Conservation (phyloP, 2,797 vertebrate genomes). For the Euthynnus affinis region DNA sequence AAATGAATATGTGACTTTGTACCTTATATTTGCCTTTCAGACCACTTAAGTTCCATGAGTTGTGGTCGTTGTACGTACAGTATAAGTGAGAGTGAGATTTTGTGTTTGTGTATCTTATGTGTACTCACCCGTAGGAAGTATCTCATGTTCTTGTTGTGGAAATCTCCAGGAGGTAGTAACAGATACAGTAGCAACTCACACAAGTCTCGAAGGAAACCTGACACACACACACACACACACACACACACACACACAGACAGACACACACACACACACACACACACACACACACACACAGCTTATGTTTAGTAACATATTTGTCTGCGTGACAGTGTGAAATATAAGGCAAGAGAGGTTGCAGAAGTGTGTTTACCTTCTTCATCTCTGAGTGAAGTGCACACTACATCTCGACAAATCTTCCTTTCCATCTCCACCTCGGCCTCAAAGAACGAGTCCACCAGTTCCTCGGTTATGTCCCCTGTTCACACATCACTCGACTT, state of each 20-base stretch:
- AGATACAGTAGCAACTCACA: conserved; percentile 99
- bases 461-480: conserved; percentile 93
- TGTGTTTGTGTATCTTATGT: conserved; percentile 18
- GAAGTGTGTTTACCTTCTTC: conserved; percentile 91
- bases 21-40: background rate
- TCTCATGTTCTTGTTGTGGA: conserved; percentile 99
- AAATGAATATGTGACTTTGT: conserved; percentile 4
- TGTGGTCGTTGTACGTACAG: background rate
- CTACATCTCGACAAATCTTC: conserved; percentile 95
- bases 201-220: conserved; percentile 98
- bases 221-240: conserved; percentile 44
- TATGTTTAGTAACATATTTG: background rate
- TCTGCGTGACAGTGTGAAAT: background rate
- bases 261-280: background rate
- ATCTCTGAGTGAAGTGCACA: conserved; percentile 96
- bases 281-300: background rate
- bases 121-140: conserved; percentile 97
- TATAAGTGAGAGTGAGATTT: background rate
- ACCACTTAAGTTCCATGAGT: background rate
- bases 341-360: background rate
- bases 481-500: conserved; percentile 25
- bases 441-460: conserved; percentile 97
- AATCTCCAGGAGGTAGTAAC: conserved; percentile 99
- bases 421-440: conserved; percentile 99
- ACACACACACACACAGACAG: conserved; percentile 18